Evolutionary conservation across 2,113 vertebrate genomes (phyloP).

Genomic region (Pipa parva): DNA sequence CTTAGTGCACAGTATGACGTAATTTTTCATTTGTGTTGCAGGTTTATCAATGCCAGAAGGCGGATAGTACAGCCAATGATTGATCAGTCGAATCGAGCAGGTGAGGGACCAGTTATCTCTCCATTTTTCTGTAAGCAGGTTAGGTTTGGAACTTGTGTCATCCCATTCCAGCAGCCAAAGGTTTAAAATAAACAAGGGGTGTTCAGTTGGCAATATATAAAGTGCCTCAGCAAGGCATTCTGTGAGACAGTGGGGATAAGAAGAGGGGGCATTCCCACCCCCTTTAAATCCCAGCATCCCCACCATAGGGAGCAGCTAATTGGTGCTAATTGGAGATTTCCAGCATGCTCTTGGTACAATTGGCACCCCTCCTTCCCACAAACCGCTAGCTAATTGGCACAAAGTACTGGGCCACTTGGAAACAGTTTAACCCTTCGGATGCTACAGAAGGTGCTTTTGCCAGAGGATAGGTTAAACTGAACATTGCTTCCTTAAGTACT

Average conservation of each 20-base stretch:
- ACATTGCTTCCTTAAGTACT: conserved; percentile 64
- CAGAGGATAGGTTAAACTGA: conserved; percentile 56
- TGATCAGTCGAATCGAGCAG: conserved; percentile 99
- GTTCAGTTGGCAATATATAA: conserved; percentile 54
- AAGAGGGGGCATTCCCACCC: conserved; percentile 32
- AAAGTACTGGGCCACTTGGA: conserved; percentile 55
- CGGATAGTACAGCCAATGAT: conserved; percentile 99
- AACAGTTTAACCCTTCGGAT: conserved; percentile 18
- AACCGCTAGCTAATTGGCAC: conserved; percentile 90
- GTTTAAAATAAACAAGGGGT: conserved; percentile 32
- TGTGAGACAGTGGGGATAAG: conserved; percentile 57
- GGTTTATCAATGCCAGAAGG: conserved; percentile 99
- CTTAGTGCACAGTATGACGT: neutral
- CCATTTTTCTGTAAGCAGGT: conserved; percentile 49
- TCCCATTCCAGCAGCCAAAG: conserved; percentile 21
- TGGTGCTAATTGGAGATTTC: conserved; percentile 95
- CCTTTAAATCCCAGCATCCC: conserved; percentile 66
- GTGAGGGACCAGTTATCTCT: conserved; percentile 73
- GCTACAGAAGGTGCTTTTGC: conserved; percentile 47
- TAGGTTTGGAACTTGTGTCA: conserved; percentile 1
- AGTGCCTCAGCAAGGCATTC: conserved; percentile 63
- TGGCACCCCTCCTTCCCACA: conserved; percentile 82
- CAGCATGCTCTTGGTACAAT: conserved; percentile 81
- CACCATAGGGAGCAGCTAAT: conserved; percentile 78
- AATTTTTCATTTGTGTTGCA: conserved; percentile 70